Base-by-base conservation (phyloP, 2,113 vertebrate genomes). In the Mixornis gularis region DNA sequence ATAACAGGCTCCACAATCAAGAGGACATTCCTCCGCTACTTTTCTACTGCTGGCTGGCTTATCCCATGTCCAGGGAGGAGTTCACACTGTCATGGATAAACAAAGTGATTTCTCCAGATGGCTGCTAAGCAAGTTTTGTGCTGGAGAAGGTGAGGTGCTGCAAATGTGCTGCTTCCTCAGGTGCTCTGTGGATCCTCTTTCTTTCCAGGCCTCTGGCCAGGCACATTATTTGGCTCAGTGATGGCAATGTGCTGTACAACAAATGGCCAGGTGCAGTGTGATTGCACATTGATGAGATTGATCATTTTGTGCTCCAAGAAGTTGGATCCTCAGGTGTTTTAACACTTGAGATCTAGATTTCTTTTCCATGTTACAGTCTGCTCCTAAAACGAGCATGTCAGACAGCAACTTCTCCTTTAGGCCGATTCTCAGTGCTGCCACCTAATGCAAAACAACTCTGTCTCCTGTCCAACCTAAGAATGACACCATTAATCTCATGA, bases 1-100 rank as follows among this genome's bases (percentile, higher is more conserved):
- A 44, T 27, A 49, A 38, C 22, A n/a, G 19, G 59, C 34, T 73
- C n/a, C n/a, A 41, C 13, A 72, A 24, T 17, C 26, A 53, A 27
- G 19, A 7, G 27, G 49, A 58, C 44, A 29, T 48, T 72, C 20
- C 27, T 65, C 19, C 0, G 0, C 40, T 77, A 12, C 19, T 49
- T 71, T 53, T 53, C 58, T 77, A 10, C 13, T 52, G n/a, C 58
- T 71, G 18, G 26, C 30, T 59, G 26, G 18, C 30, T 58, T n/a
- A 59, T 53, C 49, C 29, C 11, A 41, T 4, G 8, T 53, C 30
- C 30, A 43, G 27, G 20, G 63, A 76, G 38, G 44, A 25, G 12
- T 53, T 65, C 46, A 60, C 40, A 68, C 30, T 10, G 2, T 52
- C 21, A 29, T 8, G 27, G 36, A 27, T 62, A 68, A 29, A 40